phyloP scores from a whole-genome alignment of 2,113 vertebrate genomes.

The Axis porcinus region DNA sequence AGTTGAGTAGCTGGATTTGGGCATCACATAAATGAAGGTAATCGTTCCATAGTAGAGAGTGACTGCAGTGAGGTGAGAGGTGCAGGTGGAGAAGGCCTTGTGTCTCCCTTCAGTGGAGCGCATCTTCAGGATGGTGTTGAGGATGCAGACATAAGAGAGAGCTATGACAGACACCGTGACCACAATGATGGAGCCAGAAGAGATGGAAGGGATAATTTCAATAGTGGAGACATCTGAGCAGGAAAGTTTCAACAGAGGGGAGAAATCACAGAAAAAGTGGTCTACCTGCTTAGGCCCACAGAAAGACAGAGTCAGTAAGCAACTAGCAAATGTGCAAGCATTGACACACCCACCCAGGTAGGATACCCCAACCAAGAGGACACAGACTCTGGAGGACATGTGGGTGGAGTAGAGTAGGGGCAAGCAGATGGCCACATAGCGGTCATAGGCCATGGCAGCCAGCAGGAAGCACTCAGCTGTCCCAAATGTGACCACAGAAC shows the following conservation, averaged over 20 bases:
- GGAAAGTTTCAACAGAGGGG: background rate
- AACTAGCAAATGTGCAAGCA: slow-evolving; percentile 21
- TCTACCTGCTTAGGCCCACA: slow-evolving; percentile 63
- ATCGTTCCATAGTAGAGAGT: background rate
- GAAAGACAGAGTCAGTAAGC: slow-evolving; percentile 50
- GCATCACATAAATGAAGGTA: slow-evolving; percentile 31
- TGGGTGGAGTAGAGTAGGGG: slow-evolving; percentile 51
- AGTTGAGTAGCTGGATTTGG: slow-evolving; percentile 28
- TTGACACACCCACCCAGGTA: slow-evolving; percentile 44
- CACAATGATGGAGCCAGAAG: slow-evolving; percentile 41
- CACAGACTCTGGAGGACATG: slow-evolving; percentile 8
- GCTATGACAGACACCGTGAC: background rate
- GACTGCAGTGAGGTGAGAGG: background rate
- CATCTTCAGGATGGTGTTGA: slow-evolving; percentile 8
- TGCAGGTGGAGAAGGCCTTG: slow-evolving; percentile 43
- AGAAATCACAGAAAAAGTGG: slow-evolving; percentile 62
- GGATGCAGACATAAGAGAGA: slow-evolving; percentile 6
- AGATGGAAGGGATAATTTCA: slow-evolving; percentile 51
- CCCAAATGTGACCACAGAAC: background rate
- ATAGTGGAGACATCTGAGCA: slow-evolving; percentile 50
- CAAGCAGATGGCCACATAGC: slow-evolving; percentile 63
- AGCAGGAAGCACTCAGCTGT: slow-evolving; percentile 65
- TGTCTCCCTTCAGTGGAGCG: background rate
- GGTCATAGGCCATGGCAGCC: slow-evolving; percentile 68
- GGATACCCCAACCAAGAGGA: slow-evolving; percentile 32